These are phyloP conservation scores for Pseudorhombus dupliciocellatus DNA, from an alignment of 2,113 vertebrate species.

Conservation along the genomic window DNA sequence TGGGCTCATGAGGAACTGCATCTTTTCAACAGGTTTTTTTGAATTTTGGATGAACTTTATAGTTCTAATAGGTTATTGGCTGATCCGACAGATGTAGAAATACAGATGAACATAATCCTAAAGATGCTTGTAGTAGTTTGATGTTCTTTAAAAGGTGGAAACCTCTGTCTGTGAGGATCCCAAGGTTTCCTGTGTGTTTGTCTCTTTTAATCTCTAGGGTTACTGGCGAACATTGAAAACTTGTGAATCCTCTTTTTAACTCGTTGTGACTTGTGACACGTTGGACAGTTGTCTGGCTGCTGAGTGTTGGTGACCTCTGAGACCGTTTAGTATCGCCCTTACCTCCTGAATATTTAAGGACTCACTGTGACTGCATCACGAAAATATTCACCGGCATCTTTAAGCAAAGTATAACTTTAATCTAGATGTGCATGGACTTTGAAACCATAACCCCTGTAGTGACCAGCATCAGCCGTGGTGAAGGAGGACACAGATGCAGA, in stretches of 20 bases:
- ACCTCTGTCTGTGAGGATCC: neutral
- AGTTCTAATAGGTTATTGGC: neutral
- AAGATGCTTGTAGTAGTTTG: neutral
- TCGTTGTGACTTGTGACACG: no score
- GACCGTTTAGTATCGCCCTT: neutral
- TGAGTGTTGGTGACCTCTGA: neutral
- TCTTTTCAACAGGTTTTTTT: neutral
- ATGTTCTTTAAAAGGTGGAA: neutral
- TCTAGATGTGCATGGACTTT: constrained; percentile 14
- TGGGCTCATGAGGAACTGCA: neutral
- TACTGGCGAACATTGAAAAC: no score
- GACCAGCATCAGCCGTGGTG: neutral
- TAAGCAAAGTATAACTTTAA: neutral
- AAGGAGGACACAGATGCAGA: neutral
- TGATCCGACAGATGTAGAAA: neutral
- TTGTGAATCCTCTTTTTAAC: no score
- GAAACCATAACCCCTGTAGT: constrained; percentile 7
- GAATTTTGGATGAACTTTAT: neutral
- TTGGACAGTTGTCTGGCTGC: no score
- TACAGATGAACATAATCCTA: neutral
- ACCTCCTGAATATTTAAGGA: neutral
- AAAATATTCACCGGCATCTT: constrained; percentile 2
- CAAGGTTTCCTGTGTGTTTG: neutral
- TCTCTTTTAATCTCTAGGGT: neutral
- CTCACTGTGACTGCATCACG: neutral